Percentiles rank a stretch among this genome's conserved stretches.
These are phyloP conservation scores for Etheostoma nigrum DNA, from an alignment of 2,797 vertebrate species.

Conservation along the genomic window DNA sequence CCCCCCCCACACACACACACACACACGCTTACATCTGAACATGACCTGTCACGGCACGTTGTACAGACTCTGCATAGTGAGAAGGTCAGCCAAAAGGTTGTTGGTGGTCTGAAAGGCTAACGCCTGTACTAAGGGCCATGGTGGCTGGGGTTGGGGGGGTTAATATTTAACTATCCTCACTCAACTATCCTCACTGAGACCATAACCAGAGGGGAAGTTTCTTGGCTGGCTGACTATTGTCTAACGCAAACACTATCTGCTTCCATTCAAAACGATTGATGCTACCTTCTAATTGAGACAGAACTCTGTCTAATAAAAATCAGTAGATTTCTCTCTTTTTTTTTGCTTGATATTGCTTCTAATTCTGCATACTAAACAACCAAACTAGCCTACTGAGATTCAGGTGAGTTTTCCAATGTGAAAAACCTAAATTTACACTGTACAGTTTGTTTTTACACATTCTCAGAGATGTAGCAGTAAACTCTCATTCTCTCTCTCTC, in stretches of 20 bases:
- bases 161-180: conserved; percentile 59
- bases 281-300: conserved; percentile 61
- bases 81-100: conserved; percentile 64
- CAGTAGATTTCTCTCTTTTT: conserved; percentile 20
- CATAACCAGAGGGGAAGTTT: conserved; percentile 60
- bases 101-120: conserved; percentile 58
- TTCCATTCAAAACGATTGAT: conserved; percentile 55
- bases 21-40: conserved; percentile 10
- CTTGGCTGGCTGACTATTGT: conserved; percentile 70
- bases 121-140: conserved; percentile 32
- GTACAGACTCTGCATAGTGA: conserved; percentile 48
- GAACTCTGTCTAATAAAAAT: conserved; percentile 41
- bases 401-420: conserved; percentile 31
- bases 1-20: no score
- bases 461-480: conserved; percentile 59
- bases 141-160: conserved; percentile 29
- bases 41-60: conserved; percentile 12
- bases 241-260: conserved; percentile 71
- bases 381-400: conserved; percentile 15
- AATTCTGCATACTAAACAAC: conserved; percentile 26
- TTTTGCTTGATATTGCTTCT: conserved; percentile 20
- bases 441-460: conserved; percentile 66
- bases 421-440: conserved; percentile 31
- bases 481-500: conserved; percentile 10
- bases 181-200: conserved; percentile 44